Evolutionary conservation across 2,888 invertebrate genomes (phyloP), one percentile per base, ranked within the genome.

Genomic region (Thelaira solivaga): DNA sequence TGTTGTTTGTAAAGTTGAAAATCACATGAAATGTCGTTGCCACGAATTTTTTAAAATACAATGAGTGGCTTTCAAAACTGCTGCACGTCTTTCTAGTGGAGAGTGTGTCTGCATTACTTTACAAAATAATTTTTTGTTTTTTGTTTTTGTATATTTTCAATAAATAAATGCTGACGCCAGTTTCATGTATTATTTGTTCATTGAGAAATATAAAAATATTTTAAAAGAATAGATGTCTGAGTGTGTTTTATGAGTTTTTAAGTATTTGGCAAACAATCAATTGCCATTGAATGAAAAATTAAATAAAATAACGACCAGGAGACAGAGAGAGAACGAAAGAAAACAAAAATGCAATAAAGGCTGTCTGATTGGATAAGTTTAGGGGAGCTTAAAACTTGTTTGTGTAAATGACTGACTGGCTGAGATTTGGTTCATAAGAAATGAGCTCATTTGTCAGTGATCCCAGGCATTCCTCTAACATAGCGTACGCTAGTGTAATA

Each of bases 221-320:
- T 75, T 36, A 13, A 36, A 71, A n/a, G n/a, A 61, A 64, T 61
- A 73, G 59, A 74, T 69, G 78, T 74, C 78, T 78, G 74, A 67
- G 74, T 74, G 59, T 59, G 51, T 61, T 59, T 59, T 24, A 34
- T 61, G 57, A 57, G 43, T 62, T 53, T 72, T 65, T 31, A 77
- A 74, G 74, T 65, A 78, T 74, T 71, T 78, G 78, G 69, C 78
- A 78, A 74, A 78, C 65, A 78, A 71, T 74, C 74, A 69, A 74
- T 78, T 78, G 65, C 47, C 69, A 78, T 74, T 78, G 69, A 78
- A 41, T 65, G 57, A 13, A 41, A 26, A 55, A 41, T 61, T 39
- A 51, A 51, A 61, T 7, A 7, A 24, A 43, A 41, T 34, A 13
- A 20, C 26, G 29, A 8, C 29, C 16, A 20, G 36, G 11, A 45